Base-by-base conservation (phyloP, 2,113 vertebrate species). In the Trematomus loennbergii region DNA sequence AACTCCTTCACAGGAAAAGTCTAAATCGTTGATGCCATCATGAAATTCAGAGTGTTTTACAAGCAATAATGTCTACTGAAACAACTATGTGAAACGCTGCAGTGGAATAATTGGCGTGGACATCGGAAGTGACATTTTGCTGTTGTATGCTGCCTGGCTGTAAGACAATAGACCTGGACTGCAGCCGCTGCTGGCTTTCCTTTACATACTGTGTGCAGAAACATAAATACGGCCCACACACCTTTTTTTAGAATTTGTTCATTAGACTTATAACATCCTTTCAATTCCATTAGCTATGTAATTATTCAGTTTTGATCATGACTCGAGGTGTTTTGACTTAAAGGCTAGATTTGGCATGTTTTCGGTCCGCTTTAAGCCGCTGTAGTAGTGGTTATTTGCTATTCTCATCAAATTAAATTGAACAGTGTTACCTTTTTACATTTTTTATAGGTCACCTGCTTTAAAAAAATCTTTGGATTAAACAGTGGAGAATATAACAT, bases 161-260 rank as follows among this genome's bases (percentile, higher is more conserved):
- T 79, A 25, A 50, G 73, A 57, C 46, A 87, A 72, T 52, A 45
- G 55, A 67, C 40, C 13, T 8, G 9, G 33, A 62, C 53, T 62
- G 63, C n/a, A 53, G 25, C 48, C 6, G 16, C 75, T 67, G 48
- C 18, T 2, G 63, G 46, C 54, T 55, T 40, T 40, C 70, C 61
- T 65, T 70, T 50, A 81, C 43, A 67, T 29, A 74, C 48, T 75
- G 62, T 16, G 10, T 66, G 72, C 57, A 78, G 59, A 72, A 63
- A 71, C 76, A 63, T 74, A 16, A 75, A 82, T 68, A 66, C 7
- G 0, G 52, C 52, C 48, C 33, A 75, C 55, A 75, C 50, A 15
- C 36, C 36, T 40, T 40, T 29, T 73, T 73, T 17, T 58, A 11
- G 58, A 67, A 58, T 58, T 1, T n/a, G 18, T 45, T 62, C 22